Evolutionary conservation across 2,113 vertebrate genomes (phyloP).

Genomic region (Laticauda colubrina): DNA sequence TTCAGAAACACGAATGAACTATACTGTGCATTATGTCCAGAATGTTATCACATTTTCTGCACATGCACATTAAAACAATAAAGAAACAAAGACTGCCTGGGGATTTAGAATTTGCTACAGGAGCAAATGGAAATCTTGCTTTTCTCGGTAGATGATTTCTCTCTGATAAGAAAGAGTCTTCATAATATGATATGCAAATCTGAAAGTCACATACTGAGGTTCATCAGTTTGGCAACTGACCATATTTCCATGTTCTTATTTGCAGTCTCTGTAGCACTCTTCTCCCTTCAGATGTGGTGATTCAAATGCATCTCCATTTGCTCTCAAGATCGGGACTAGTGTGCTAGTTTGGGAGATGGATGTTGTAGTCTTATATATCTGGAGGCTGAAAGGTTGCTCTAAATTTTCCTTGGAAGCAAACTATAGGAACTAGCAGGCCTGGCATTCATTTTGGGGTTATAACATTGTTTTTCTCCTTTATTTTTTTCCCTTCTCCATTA

Average conservation of each 20-base stretch:
- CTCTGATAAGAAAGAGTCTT: background rate
- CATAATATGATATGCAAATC: background rate
- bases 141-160: background rate
- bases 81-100: background rate
- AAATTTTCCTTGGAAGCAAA: background rate
- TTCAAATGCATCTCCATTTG: background rate
- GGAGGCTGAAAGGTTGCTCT: background rate
- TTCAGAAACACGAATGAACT: background rate
- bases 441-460: background rate
- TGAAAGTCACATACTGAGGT: background rate
- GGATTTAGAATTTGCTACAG: background rate
- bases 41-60: background rate
- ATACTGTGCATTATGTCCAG: background rate
- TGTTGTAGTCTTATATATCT: background rate
- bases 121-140: background rate
- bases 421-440: background rate
- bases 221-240: background rate
- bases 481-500: background rate
- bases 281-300: background rate
- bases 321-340: background rate
- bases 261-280: background rate
- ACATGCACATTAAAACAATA: background rate
- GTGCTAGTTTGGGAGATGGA: background rate
- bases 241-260: background rate
- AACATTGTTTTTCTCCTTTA: background rate